Conservation (phyloP, 2,888 invertebrate species). For the Lydus trimaculatus region DNA sequence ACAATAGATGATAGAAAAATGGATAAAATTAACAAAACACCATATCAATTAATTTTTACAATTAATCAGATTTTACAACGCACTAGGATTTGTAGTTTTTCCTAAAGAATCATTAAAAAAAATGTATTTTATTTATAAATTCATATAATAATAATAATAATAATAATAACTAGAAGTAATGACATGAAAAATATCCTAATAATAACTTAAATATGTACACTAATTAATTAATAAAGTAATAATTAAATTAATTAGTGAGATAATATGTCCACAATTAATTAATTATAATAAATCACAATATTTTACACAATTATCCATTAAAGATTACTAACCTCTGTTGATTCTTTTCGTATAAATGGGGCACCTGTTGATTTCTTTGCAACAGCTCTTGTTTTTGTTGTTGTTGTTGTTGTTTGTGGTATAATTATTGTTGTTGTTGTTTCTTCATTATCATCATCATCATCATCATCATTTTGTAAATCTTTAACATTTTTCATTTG, state of each 20-base stretch:
- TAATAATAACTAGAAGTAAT: too few relatives aligned
- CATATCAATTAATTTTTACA: neutral
- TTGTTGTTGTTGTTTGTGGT: neutral
- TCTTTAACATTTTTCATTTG: neutral
- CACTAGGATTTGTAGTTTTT: neutral
- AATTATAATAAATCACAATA: neutral
- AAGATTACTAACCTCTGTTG: constrained; percentile 28
- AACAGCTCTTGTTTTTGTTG: constrained; percentile 10
- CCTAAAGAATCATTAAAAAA: neutral
- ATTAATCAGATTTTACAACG: neutral
- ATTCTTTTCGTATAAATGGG: constrained; percentile 39
- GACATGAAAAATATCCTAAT: too few relatives aligned
- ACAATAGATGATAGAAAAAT: neutral
- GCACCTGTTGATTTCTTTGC: constrained; percentile 59
- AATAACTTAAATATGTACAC: neutral
- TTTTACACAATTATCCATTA: neutral
- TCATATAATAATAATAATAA: neutral
- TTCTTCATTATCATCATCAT: too few relatives aligned
- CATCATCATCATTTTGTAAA: constrained; percentile 1
- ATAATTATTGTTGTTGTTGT: neutral
- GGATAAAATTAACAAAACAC: neutral
- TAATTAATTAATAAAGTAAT: neutral
- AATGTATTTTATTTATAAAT: neutral
- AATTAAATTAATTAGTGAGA: neutral
- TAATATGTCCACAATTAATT: neutral